Evolutionary conservation across 2,888 invertebrate species (phyloP).

Genomic region (Callinectes sapidus): DNA sequence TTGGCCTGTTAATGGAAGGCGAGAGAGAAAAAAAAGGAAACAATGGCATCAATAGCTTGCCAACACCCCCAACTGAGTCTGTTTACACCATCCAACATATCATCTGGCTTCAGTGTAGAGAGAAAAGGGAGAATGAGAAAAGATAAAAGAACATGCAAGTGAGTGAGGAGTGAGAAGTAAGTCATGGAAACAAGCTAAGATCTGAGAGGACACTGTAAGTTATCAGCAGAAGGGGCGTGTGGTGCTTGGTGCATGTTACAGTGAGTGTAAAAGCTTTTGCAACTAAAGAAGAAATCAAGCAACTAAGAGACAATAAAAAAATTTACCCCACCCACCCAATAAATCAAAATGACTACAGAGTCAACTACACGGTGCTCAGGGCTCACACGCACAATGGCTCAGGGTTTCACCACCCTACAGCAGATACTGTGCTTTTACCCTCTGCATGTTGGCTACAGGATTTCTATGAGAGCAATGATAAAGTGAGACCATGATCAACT

Average conservation of each 20-base stretch:
- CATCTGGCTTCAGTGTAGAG: constrained; percentile 59
- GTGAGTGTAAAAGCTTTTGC: constrained; percentile 65
- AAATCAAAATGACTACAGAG: constrained; percentile 50
- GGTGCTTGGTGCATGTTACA: constrained; percentile 70
- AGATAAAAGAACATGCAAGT: constrained; percentile 52
- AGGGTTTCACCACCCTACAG: constrained; percentile 63
- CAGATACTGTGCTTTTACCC: constrained; percentile 47
- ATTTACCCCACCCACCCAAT: not conserved
- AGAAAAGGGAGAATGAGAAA: constrained; percentile 35
- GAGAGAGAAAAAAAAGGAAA: constrained; percentile 71
- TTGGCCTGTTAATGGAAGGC: constrained; percentile 71
- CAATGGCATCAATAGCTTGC: constrained; percentile 71
- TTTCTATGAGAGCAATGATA: not conserved
- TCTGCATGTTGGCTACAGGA: constrained; percentile 21
- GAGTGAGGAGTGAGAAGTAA: constrained; percentile 30
- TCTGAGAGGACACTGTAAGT: not conserved
- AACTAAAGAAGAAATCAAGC: constrained; percentile 60
- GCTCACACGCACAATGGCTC: constrained; percentile 57
- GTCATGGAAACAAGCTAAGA: constrained; percentile 34
- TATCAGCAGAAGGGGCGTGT: constrained; percentile 51
- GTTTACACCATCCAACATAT: constrained; percentile 67
- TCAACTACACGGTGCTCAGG: constrained; percentile 62
- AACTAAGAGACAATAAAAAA: constrained; percentile 52
- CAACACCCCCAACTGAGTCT: constrained; percentile 62
- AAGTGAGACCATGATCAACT: constrained; percentile 30